Percentiles rank a stretch among this genome's conserved stretches.
Evolutionary conservation across 37 sponge, comb jelly and placozoan genomes (phyloP).

Genomic region (Haliclona indistincta): DNA sequence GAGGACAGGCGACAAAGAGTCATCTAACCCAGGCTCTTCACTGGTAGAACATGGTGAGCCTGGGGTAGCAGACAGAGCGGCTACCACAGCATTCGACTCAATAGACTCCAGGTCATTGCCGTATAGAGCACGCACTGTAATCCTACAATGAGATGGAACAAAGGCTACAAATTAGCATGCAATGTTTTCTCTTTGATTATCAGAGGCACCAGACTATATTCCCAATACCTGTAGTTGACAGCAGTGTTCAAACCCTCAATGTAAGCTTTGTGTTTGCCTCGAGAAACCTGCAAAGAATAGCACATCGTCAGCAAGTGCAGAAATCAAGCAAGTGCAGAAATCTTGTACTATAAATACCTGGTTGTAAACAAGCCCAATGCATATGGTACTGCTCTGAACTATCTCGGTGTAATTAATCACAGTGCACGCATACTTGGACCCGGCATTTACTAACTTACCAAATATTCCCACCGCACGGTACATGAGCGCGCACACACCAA

Average conservation of each 20-base stretch:
- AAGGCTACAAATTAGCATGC: not conserved
- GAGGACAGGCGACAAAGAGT: no score
- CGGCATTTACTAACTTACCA: no score
- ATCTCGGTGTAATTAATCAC: no score
- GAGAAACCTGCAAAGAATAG: slow-evolving; percentile 38
- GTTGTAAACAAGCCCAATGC: no score
- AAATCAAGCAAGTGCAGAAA: no score
- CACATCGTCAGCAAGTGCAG: no score
- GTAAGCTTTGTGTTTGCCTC: slow-evolving; percentile 60
- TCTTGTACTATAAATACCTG: no score
- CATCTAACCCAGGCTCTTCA: not conserved
- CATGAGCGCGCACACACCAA: no score
- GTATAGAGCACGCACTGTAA: slow-evolving; percentile 54
- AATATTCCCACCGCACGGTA: no score
- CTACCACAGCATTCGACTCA: slow-evolving; percentile 54
- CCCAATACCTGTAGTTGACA: slow-evolving; percentile 62
- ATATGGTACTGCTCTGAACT: no score
- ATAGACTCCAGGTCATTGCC: slow-evolving; percentile 33
- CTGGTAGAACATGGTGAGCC: not conserved
- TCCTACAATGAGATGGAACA: slow-evolving; percentile 14
- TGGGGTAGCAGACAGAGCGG: slow-evolving; percentile 6
- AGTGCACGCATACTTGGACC: no score
- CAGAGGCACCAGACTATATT: not conserved
- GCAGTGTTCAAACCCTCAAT: slow-evolving; percentile 66
- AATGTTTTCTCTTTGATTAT: no score